Percentiles rank a stretch among this genome's conserved stretches.
Conservation (phyloP, 2,113 vertebrate species). For the Laticauda colubrina region DNA sequence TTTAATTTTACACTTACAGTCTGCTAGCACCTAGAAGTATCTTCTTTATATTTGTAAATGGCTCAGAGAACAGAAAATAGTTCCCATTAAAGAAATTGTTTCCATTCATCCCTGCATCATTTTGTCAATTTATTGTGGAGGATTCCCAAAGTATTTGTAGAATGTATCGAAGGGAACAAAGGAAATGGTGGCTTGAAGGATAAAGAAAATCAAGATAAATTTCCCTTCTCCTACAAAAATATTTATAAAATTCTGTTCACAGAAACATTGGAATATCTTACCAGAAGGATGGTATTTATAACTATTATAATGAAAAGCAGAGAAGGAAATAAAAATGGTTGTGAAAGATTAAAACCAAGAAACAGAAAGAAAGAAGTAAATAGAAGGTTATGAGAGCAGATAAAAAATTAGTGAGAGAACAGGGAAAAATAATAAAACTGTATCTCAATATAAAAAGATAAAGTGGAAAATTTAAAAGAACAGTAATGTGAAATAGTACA, state of each 20-base stretch:
- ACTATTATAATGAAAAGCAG: not conserved
- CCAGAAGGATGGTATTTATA: not conserved
- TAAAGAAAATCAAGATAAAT: not conserved
- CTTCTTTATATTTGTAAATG: not conserved
- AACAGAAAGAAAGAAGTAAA: not conserved
- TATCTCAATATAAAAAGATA: not conserved
- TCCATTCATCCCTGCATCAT: not conserved
- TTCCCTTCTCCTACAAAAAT: not conserved
- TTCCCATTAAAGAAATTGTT: not conserved
- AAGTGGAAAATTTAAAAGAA: not conserved
- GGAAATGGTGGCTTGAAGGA: not conserved
- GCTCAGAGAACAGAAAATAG: too few species aligned
- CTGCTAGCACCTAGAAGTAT: not conserved
- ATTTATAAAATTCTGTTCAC: not conserved
- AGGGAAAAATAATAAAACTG: not conserved
- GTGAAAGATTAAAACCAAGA: not conserved
- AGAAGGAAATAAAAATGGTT: not conserved
- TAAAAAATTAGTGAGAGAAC: not conserved
- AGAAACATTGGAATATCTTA: not conserved
- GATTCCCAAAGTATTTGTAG: not conserved
- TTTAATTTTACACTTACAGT: not conserved
- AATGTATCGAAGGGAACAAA: not conserved
- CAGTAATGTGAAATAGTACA: not conserved
- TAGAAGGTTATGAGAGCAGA: not conserved
- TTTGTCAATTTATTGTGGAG: not conserved